phyloP scores from a whole-genome alignment of 2,888 invertebrate genomes.

The Autographa gamma region DNA sequence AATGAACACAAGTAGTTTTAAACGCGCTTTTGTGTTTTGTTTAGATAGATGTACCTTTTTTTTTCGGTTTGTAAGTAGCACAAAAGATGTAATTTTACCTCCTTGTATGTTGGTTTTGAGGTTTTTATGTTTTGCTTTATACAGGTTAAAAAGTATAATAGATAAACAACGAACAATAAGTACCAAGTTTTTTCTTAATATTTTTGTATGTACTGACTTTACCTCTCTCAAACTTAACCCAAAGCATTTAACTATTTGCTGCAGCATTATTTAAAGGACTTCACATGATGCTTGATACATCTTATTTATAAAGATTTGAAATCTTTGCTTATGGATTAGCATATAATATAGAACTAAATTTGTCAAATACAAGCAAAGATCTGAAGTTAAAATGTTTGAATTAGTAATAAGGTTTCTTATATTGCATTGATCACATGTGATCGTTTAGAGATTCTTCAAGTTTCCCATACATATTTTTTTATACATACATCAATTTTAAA shows the following conservation, averaged over 20 bases:
- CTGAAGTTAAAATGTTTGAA: no score
- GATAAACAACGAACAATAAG: slow-evolving; percentile 4
- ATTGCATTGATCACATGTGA: no score
- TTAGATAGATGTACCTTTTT: slow-evolving; percentile 55
- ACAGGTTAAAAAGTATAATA: slow-evolving; percentile 15
- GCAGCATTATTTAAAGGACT: no score
- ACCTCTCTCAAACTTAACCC: not conserved
- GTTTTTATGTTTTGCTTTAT: slow-evolving; percentile 14
- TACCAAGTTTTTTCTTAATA: not conserved
- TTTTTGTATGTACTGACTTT: not conserved
- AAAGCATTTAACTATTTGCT: not conserved
- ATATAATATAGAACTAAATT: no score
- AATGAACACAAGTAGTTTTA: slow-evolving; percentile 67
- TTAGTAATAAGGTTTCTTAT: no score
- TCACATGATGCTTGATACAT: no score
- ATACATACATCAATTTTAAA: no score
- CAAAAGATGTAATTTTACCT: slow-evolving; percentile 51
- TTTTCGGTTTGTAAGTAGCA: slow-evolving; percentile 24
- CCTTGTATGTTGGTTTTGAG: slow-evolving; percentile 20
- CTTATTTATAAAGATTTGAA: no score
- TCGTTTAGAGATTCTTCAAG: no score
- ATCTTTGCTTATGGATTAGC: no score
- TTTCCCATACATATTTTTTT: no score
- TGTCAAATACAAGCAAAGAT: no score
- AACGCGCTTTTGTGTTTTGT: slow-evolving; percentile 64